Conservation (phyloP, 2,113 vertebrate species). For the Daboia siamensis region DNA sequence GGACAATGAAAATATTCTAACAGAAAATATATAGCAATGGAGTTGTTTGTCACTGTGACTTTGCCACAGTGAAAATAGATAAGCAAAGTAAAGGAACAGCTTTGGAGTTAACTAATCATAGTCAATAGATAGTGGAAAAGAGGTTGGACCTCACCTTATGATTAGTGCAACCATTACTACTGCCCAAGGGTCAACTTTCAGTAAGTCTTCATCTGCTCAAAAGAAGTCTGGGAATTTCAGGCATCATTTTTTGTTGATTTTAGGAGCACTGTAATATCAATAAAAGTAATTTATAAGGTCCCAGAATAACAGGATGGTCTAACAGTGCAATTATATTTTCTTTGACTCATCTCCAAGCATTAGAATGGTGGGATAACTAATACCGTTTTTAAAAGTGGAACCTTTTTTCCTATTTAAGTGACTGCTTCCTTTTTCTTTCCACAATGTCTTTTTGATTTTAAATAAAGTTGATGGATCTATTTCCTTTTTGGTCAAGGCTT, state of each 20-base stretch:
- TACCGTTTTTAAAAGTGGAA: not conserved
- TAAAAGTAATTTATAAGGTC: not conserved
- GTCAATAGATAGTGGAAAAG: not conserved
- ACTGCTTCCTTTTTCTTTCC: not conserved
- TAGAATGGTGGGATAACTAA: not conserved
- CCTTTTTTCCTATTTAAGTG: not conserved
- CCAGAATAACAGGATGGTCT: not conserved
- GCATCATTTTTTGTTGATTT: not conserved
- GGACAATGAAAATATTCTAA: not conserved
- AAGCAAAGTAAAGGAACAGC: not conserved
- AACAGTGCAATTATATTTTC: not conserved
- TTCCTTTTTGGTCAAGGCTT: not conserved
- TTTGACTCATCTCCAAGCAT: not conserved
- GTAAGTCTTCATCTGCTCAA: not conserved
- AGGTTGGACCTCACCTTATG: not conserved
- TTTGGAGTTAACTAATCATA: not conserved
- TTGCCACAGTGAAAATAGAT: not conserved
- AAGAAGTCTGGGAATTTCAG: not conserved
- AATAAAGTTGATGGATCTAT: not conserved
- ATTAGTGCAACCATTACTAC: not conserved
- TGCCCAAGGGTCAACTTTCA: not conserved
- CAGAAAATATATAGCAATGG: not conserved
- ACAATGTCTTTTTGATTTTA: constrained; percentile 29
- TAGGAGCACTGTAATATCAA: not conserved
- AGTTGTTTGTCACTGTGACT: not conserved